These are phyloP conservation scores for Sinopyrophorus schimmeli DNA, from an alignment of 2,888 invertebrate genomes.

Conservation along the genomic window DNA sequence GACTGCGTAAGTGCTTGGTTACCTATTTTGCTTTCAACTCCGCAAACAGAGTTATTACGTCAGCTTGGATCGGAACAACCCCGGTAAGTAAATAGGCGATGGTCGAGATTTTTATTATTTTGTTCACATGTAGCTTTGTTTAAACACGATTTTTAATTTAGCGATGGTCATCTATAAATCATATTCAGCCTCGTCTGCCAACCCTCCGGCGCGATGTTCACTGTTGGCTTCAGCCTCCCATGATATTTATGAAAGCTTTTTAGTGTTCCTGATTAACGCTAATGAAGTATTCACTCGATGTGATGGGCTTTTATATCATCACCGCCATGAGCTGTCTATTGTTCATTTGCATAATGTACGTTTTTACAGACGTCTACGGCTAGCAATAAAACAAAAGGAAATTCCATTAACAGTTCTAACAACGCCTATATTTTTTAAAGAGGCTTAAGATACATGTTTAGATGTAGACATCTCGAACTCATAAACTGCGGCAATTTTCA, in stretches of 20 bases:
- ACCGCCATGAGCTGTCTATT: slow-evolving; percentile 29
- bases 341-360: slow-evolving; percentile 31
- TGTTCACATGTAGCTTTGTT: slow-evolving; percentile 18
- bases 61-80: slow-evolving; percentile 5
- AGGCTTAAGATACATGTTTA: no score
- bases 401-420: slow-evolving; percentile 12
- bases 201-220: slow-evolving; percentile 36
- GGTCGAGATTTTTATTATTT: slow-evolving; percentile 19
- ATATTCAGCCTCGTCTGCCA: slow-evolving; percentile 36
- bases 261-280: slow-evolving; percentile 43
- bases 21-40: not conserved
- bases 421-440: no score
- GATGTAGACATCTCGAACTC: no score
- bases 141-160: slow-evolving; percentile 36
- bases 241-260: slow-evolving; percentile 43
- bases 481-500: no score
- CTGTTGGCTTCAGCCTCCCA: slow-evolving; percentile 31
- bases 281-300: slow-evolving; percentile 43
- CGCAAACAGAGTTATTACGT: not conserved
- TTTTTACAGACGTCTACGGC: slow-evolving; percentile 9
- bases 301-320: slow-evolving; percentile 34
- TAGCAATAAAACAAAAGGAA: slow-evolving; percentile 16
- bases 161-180: slow-evolving; percentile 40
- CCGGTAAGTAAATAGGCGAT: slow-evolving; percentile 11
- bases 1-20: slow-evolving; percentile 13